Percentiles rank a stretch among this genome's conserved stretches.
These are phyloP conservation scores for Gulo gulo DNA, from an alignment of 2,113 vertebrate genomes.

Conservation along the genomic window DNA sequence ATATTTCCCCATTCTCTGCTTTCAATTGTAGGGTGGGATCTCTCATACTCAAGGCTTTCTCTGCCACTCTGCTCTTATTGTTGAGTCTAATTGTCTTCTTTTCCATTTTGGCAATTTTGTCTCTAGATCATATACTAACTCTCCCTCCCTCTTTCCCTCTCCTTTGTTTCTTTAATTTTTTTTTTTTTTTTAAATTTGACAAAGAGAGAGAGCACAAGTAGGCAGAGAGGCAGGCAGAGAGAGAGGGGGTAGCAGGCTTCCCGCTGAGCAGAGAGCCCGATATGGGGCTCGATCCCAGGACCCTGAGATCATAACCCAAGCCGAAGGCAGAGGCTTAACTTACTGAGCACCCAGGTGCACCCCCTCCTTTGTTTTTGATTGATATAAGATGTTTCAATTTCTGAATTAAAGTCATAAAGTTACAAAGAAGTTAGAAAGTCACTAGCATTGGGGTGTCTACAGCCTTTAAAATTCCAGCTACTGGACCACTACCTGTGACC, in stretches of 20 bases:
- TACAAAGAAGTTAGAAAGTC: too few species aligned
- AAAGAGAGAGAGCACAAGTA: too few species aligned
- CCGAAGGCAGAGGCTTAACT: too few species aligned
- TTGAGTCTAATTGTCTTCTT: background rate
- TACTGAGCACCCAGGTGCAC: too few species aligned
- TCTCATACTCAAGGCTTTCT: slow-evolving; percentile 28
- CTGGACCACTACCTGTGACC: background rate
- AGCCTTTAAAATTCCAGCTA: background rate
- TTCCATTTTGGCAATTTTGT: slow-evolving; percentile 15
- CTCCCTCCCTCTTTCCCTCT: background rate
- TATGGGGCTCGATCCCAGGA: too few species aligned
- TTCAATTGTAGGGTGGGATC: slow-evolving; percentile 3
- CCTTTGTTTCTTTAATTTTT: background rate
- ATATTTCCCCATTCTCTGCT: background rate
- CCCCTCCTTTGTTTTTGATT: background rate
- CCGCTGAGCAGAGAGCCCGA: too few species aligned
- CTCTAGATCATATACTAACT: background rate
- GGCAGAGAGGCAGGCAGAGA: too few species aligned
- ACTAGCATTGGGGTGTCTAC: background rate
- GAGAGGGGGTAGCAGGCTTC: too few species aligned
- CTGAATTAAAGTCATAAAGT: slow-evolving; percentile 36
- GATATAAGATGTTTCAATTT: background rate
- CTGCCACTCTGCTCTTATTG: background rate
- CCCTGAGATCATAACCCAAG: too few species aligned
- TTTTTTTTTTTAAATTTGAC: too few species aligned